These are phyloP conservation scores for Circaetus gallicus DNA, from an alignment of 2,113 vertebrate species.

Conservation along the genomic window DNA sequence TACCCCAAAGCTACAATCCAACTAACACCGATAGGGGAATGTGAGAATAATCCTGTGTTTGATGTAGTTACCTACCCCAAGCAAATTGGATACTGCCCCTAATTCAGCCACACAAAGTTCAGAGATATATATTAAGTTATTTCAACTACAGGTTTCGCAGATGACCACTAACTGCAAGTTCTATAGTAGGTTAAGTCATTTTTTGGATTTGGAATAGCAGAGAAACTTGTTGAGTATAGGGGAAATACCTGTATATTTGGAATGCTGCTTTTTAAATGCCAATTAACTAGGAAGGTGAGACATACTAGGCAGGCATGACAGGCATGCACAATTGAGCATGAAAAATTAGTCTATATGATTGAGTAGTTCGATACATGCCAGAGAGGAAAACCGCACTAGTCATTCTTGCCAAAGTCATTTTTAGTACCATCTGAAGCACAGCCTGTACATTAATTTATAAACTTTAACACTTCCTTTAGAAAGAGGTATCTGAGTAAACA, in stretches of 20 bases:
- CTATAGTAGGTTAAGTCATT: neutral
- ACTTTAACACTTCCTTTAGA: neutral
- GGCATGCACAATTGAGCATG: neutral
- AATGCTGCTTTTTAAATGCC: neutral
- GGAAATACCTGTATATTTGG: neutral
- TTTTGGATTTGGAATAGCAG: neutral
- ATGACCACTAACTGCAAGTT: neutral
- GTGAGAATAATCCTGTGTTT: neutral
- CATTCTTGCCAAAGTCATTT: neutral
- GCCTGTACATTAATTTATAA: neutral
- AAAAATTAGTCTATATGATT: neutral
- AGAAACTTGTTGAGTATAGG: neutral
- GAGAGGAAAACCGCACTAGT: neutral
- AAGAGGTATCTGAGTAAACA: neutral
- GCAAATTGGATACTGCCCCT: neutral
- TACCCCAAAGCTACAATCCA: neutral
- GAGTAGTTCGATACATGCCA: neutral
- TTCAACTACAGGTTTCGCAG: neutral
- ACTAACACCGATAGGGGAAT: neutral
- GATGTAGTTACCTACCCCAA: neutral
- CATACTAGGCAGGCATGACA: neutral
- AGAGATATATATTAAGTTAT: neutral
- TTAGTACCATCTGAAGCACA: neutral
- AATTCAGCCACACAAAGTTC: neutral
- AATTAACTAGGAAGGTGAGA: neutral